Evolutionary conservation across 2,113 vertebrate genomes (phyloP).

Genomic region (Phycodurus eques): DNA sequence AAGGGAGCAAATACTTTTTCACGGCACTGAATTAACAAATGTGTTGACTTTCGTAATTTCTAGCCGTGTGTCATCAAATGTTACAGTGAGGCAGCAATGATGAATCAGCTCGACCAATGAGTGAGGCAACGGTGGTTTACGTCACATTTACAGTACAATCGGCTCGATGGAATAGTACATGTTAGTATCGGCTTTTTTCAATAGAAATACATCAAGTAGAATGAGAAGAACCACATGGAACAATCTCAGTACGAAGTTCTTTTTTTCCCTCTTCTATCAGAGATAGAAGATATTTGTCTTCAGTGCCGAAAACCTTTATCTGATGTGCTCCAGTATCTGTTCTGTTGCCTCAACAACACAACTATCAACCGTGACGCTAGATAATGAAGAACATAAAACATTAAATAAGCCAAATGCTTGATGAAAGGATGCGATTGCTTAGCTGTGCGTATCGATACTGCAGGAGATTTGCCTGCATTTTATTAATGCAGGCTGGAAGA

Average conservation of each 20-base stretch:
- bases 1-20: too few species aligned
- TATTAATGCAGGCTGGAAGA: not conserved
- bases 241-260: not conserved
- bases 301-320: not conserved
- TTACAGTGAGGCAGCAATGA: too few species aligned
- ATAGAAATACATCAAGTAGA: not conserved
- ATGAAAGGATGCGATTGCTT: not conserved
- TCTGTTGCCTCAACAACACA: not conserved
- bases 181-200: not conserved
- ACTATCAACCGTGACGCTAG: not conserved
- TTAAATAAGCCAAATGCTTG: not conserved
- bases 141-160: too few species aligned
- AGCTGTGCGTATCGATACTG: not conserved
- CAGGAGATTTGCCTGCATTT: not conserved
- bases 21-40: too few species aligned
- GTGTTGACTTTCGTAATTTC: too few species aligned
- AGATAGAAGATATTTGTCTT: not conserved
- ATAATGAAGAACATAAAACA: not conserved
- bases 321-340: not conserved
- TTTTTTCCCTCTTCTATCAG: not conserved
- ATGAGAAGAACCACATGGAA: not conserved
- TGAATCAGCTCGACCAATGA: too few species aligned
- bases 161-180: too few species aligned
- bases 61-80: too few species aligned
- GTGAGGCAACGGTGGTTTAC: too few species aligned